Conservation (phyloP, 2,113 vertebrate species). For the Tragelaphus strepsiceros region DNA sequence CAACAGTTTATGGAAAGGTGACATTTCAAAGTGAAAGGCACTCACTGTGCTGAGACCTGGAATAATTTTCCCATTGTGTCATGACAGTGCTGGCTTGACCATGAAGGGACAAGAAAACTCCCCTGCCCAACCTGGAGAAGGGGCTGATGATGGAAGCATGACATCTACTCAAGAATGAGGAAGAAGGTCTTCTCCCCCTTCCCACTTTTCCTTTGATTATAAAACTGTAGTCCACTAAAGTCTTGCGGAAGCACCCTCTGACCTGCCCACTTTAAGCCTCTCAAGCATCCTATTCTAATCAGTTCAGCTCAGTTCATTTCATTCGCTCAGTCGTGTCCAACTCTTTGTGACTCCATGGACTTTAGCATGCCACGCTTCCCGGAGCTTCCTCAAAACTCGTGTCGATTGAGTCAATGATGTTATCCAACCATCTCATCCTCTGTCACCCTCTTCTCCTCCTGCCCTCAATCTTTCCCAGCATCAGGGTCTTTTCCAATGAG, state of each 20-base stretch:
- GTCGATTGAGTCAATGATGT: neutral
- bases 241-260: neutral
- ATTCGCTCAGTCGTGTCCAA: accelerated
- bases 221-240: neutral
- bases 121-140: neutral
- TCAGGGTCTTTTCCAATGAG: neutral
- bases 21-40: neutral
- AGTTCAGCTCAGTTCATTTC: neutral
- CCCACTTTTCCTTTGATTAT: neutral
- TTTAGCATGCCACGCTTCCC: neutral
- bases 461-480: neutral
- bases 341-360: neutral
- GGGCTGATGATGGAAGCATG: neutral
- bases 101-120: neutral
- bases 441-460: neutral
- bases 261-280: neutral
- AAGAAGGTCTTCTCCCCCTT: neutral
- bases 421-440: neutral
- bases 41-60: neutral
- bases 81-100: neutral
- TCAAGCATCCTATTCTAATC: neutral
- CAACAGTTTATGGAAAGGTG: neutral
- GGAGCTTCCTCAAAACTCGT: accelerated
- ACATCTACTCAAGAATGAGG: neutral
- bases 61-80: neutral